These are phyloP conservation scores for Musca vetustissima DNA, from an alignment of 1,140 invertebrate species.

Conservation along the genomic window DNA sequence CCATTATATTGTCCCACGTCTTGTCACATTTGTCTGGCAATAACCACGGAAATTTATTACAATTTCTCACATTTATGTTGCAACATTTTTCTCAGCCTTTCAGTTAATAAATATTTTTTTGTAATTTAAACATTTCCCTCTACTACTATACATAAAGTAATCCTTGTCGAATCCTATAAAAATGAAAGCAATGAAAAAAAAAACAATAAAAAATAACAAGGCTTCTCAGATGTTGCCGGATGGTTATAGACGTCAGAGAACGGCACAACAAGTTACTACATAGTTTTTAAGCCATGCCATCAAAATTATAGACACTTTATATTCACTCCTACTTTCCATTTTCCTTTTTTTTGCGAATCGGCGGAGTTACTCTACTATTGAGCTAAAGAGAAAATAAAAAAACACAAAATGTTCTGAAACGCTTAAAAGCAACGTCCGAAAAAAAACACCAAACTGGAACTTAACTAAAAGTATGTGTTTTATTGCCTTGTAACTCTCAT, in stretches of 20 bases:
- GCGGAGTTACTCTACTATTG: background rate
- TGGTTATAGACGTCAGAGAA: no score
- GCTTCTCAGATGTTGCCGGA: no score
- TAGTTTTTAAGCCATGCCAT: background rate
- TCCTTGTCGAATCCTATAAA: background rate
- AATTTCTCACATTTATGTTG: slow-evolving; percentile 33
- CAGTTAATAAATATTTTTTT: slow-evolving; percentile 54
- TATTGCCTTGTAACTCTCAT: slow-evolving; percentile 11
- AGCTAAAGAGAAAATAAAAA: background rate
- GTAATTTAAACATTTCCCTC: slow-evolving; percentile 2
- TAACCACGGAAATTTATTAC: slow-evolving; percentile 8
- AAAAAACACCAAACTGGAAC: background rate
- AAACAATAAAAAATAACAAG: no score
- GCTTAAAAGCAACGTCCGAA: background rate
- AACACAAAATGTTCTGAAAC: background rate
- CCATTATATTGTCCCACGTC: background rate
- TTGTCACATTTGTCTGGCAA: background rate
- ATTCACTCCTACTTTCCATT: background rate
- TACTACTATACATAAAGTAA: background rate
- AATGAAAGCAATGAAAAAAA: no score
- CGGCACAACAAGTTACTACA: no score
- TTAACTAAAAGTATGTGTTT: slow-evolving; percentile 24
- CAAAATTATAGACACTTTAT: slow-evolving; percentile 24
- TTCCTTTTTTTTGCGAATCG: no score
- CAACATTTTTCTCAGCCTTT: slow-evolving; percentile 54